Percentiles rank a stretch among this genome's conserved stretches.
Evolutionary conservation across 2,888 invertebrate species (phyloP).

Genomic region (Chrysotoxum bicinctum): DNA sequence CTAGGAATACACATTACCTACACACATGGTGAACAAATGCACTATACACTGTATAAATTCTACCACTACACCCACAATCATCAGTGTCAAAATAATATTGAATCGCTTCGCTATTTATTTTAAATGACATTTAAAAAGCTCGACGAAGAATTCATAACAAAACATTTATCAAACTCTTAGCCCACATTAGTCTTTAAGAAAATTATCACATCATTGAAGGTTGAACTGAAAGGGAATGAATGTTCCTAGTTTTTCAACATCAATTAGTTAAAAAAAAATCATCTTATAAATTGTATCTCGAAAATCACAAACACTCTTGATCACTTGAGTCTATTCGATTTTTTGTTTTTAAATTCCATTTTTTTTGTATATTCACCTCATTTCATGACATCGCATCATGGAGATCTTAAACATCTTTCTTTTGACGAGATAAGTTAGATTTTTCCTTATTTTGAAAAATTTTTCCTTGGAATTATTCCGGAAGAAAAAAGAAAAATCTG

Average conservation of each 20-base stretch:
- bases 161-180: conserved; percentile 62
- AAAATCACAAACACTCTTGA: not conserved
- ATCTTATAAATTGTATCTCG: not conserved
- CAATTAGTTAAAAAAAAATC: conserved; percentile 14
- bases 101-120: conserved; percentile 60
- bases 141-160: conserved; percentile 57
- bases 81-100: conserved; percentile 29
- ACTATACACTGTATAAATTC: not conserved
- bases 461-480: not conserved
- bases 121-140: conserved; percentile 60
- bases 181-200: conserved; percentile 27
- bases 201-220: conserved; percentile 39
- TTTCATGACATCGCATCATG: not conserved
- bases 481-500: conserved; percentile 14
- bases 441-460: conserved; percentile 23
- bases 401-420: not conserved
- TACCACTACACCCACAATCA: conserved; percentile 5
- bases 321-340: not conserved
- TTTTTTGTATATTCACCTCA: not conserved
- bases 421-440: not conserved
- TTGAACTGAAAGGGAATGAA: conserved; percentile 33
- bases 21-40: not conserved
- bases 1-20: not conserved
- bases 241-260: conserved; percentile 57
- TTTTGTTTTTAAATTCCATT: not conserved